phyloP scores from a whole-genome alignment of 2,113 vertebrate species.

The Platanista minor region DNA sequence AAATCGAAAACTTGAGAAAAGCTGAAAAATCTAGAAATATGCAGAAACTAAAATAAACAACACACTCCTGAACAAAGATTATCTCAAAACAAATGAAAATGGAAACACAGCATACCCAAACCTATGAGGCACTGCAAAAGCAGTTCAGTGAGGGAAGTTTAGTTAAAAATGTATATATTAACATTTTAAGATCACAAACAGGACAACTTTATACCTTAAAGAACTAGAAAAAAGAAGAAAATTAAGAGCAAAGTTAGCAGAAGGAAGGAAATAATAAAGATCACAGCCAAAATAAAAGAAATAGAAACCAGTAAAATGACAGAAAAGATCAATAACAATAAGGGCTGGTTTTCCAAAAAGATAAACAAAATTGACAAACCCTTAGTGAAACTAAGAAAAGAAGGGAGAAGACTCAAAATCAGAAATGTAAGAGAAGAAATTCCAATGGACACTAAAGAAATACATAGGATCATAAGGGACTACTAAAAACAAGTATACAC shows the following conservation, averaged over 20 bases:
- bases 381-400: background rate
- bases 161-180: background rate
- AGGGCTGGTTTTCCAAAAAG: background rate
- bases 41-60: background rate
- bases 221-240: background rate
- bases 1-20: background rate
- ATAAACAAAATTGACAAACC: background rate
- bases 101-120: background rate
- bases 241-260: background rate
- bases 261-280: background rate
- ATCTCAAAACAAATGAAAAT: background rate
- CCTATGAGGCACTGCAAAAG: background rate
- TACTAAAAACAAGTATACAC: background rate
- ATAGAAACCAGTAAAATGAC: background rate
- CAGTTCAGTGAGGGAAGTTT: background rate
- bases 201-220: background rate
- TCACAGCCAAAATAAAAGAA: background rate
- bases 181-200: no score
- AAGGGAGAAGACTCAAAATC: background rate
- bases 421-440: background rate
- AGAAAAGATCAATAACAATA: background rate
- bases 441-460: background rate
- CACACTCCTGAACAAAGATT: background rate
- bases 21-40: background rate
- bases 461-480: background rate